Base-by-base conservation (phyloP, 1,140 invertebrate genomes). In the Papilio polyxenes region DNA sequence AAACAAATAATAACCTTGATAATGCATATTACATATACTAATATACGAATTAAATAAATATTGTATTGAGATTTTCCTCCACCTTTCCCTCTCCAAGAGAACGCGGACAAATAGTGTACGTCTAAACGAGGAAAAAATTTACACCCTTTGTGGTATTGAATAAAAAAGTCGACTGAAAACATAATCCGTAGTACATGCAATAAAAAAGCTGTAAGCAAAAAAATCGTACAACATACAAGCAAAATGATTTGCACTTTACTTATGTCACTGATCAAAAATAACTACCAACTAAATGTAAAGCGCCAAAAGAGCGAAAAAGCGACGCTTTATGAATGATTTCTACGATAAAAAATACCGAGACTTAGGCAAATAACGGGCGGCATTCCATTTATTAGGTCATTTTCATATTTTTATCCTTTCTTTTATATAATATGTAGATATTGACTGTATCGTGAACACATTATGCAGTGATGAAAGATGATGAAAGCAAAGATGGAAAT, bases 1-100 rank as follows among this genome's bases (percentile, higher is more conserved):
- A 48, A 86, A 90, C 82, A 89, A 91, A 86, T 59, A 79, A 79
- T 69, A 72, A 65, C 11, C 10, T 37, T 72, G 23, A 31, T 2
- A 13, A 37, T 23, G 11, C 6, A 15, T 40, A 11, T 17, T 65
- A 37, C 11, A 11, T 15, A 40, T 37, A 15, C 5, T 37, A 40
- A 17, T 72, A 72, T 69, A 37, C n/a, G n/a, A 40, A 15, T 5
- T 9, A 65, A 31, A 31, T 13, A 31, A 65, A 62, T 20, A 20
- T n/a, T 62, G 0, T 37, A 65, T 10, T 11, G 20, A 13, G 23
- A 62, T 23, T 4, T 13, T 31, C 62, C n/a, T 59, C 7, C 56
- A 59, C n/a, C 17, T 59, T 59, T 9, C n/a, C 56, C 2, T 1
- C 56, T 20, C 56, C 56, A 20, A 59, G 7, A 59, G 56, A 59